These are phyloP conservation scores for Watersipora subatra DNA, from an alignment of 1,140 invertebrate genomes.

Conservation along the genomic window DNA sequence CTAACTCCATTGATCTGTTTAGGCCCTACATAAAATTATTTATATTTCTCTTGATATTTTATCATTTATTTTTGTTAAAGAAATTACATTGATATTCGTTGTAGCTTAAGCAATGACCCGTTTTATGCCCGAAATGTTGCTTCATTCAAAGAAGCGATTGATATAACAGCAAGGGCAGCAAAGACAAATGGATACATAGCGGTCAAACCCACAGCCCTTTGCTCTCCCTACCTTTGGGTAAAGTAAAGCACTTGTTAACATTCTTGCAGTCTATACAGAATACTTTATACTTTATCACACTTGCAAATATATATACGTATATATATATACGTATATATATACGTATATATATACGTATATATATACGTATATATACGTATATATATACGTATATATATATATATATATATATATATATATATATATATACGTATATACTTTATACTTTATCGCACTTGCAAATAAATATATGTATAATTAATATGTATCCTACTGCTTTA, in stretches of 20 bases:
- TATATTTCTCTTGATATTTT: no score
- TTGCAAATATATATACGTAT: not conserved
- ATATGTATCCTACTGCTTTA: no score
- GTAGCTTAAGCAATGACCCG: not conserved
- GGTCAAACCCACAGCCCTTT: not conserved
- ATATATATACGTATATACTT: no score
- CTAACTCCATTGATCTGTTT: no score
- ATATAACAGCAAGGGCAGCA: not conserved
- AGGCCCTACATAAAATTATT: no score
- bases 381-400: not conserved
- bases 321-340: not conserved
- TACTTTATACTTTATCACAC: no score
- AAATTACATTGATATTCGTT: no score
- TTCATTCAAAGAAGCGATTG: not conserved
- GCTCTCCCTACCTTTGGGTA: slow-evolving; percentile 2
- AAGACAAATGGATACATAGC: not conserved
- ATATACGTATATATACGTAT: not conserved
- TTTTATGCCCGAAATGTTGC: not conserved
- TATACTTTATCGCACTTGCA: no score
- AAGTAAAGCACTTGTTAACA: no score
- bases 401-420: not conserved
- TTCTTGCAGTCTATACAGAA: no score
- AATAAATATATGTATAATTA: no score
- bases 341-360: not conserved
- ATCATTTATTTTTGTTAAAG: no score